Base-by-base conservation (phyloP, 2,113 vertebrate genomes). In the Daboia siamensis region DNA sequence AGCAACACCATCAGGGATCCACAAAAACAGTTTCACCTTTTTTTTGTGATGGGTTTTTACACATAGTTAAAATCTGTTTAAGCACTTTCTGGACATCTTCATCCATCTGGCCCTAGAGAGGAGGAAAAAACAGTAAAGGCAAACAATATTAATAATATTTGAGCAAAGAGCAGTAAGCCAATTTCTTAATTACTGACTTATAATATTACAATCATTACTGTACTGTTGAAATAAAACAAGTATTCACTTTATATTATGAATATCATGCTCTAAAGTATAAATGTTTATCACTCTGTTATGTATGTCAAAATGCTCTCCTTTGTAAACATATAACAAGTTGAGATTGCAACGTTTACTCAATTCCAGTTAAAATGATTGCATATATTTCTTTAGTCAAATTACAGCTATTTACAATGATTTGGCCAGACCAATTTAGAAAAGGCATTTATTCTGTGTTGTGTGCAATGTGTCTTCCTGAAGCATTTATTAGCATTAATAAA, bases 71-170 rank as follows among this genome's bases (percentile, higher is more conserved):
- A 91, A 99, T 99, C 95, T 99, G 99, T 95, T 99, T 99, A 95
- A 99, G 97, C 90, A 99, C 99, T 96, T 99, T 99, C 96, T 99
- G 99, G 74, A 99, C 99, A 57, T 99, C 99, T 98, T 99, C 99
- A 96, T 99, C 99, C 99, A 99, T 99, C 94, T 99, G 99, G 96
- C 99, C 99, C 99, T 99, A 96, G 44, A 80, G 3, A 44, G 74
- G 33, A 4, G 23, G 3, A 95, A 59, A 92, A 44, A 90, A 92
- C 9, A 0, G 15, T 94, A 86, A 64, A 94, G 94, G 51, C 12
- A 39, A 33, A 2, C 10, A 69, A 3, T n/a, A 93, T 94, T 69
- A 90, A 9, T 92, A 39, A 6, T 61, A 90, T 0, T 55, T 24
- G 10, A 90, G 74, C 39, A 51, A 87, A 6, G 1, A 87, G 26